These are phyloP conservation scores for Limnephilus lunatus DNA, from an alignment of 2,888 invertebrate genomes.

Conservation along the genomic window DNA sequence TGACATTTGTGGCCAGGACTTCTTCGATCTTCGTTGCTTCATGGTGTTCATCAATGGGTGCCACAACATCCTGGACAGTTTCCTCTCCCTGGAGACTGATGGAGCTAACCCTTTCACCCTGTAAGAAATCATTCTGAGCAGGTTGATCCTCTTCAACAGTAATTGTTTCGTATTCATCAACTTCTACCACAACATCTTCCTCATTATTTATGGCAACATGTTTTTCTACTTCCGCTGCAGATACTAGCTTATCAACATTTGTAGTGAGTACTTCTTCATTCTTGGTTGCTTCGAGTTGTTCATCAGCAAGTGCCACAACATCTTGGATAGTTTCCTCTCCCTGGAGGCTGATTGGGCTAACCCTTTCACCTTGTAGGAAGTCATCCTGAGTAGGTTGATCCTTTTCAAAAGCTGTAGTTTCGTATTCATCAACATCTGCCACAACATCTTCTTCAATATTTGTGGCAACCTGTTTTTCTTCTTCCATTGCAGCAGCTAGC, in stretches of 20 bases:
- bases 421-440: conserved; percentile 70
- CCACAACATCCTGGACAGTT: not conserved
- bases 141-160: conserved; percentile 70
- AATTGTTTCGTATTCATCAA: conserved; percentile 70
- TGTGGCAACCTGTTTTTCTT: too few species aligned
- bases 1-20: conserved; percentile 59
- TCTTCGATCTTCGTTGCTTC: not conserved
- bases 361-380: not conserved
- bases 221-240: not conserved
- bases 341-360: not conserved
- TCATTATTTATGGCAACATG: conserved; percentile 64
- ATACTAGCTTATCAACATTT: not conserved
- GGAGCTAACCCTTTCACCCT: not conserved
- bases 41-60: conserved; percentile 53
- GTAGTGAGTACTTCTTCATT: not conserved
- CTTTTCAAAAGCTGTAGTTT: conserved; percentile 70
- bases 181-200: conserved; percentile 71
- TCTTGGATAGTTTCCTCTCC: not conserved
- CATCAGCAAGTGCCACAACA: not conserved
- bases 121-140: not conserved
- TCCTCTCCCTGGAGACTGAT: not conserved
- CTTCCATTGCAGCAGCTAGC: not conserved
- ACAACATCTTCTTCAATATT: conserved; percentile 70
- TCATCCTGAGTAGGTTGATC: conserved; percentile 60
- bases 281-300: not conserved